Percentiles rank a stretch among this genome's conserved stretches.
Evolutionary conservation across 2,888 invertebrate genomes (phyloP).

Genomic region (Dascillus cervinus): DNA sequence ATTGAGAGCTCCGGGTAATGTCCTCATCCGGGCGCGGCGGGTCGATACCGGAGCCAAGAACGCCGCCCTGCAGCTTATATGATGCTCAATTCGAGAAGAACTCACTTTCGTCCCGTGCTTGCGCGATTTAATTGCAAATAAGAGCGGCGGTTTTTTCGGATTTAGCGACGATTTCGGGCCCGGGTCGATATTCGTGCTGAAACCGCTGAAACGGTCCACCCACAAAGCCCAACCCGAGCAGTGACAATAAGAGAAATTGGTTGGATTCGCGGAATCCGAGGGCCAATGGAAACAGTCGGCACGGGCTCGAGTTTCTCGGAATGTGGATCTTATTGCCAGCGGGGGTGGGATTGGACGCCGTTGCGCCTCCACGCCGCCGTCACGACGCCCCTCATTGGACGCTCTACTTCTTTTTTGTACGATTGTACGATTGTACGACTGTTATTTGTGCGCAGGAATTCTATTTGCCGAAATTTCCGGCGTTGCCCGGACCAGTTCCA

Average conservation of each 20-base stretch:
- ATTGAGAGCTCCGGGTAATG: conserved; percentile 43
- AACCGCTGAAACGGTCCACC: conserved; percentile 13
- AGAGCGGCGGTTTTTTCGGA: background rate
- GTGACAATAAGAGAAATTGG: conserved; percentile 43
- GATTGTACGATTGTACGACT: conserved; percentile 28
- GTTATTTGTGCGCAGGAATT: conserved; percentile 26
- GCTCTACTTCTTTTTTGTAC: conserved; percentile 32
- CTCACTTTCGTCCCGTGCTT: too few relatives aligned
- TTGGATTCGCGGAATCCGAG: conserved; percentile 38
- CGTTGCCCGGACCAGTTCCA: too few relatives aligned
- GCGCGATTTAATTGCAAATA: background rate
- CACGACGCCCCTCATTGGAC: conserved; percentile 33
- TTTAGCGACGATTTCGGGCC: background rate
- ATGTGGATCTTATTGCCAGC: conserved; percentile 40
- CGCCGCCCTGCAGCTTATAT: conserved; percentile 35
- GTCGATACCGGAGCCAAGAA: conserved; percentile 37
- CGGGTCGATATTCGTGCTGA: background rate
- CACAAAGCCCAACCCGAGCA: conserved; percentile 24
- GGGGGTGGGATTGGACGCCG: conserved; percentile 35
- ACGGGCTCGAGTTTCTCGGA: conserved; percentile 39
- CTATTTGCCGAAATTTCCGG: too few relatives aligned
- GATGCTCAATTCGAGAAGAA: too few relatives aligned
- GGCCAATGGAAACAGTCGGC: conserved; percentile 39
- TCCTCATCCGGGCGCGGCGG: conserved; percentile 42
- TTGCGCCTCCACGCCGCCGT: conserved; percentile 30